Evolutionary conservation across 2,888 invertebrate species (phyloP), one percentile per base, ranked within the genome.

Genomic region (Merodon equestris): DNA sequence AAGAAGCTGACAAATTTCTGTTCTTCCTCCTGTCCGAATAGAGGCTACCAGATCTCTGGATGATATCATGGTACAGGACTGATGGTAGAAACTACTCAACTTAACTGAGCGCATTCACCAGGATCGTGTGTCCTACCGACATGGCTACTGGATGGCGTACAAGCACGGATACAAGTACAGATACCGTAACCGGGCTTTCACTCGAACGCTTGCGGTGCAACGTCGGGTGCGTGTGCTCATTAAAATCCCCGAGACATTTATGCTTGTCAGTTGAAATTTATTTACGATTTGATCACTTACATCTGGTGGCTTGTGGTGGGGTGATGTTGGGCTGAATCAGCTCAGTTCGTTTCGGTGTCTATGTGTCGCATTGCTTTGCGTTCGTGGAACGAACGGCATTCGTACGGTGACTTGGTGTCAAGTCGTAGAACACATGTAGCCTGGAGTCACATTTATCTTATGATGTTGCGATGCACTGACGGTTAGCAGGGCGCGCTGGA

Each of bases 261-360:
- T 76, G 79, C 79, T 71, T 82, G 82, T 82, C 82, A 82, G 79
- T 82, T 81, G 71, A 77, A 77, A 76, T 81, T 81, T 81, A 82
- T 82, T 82, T 76, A 79, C 82, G 77, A 82, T 82, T 82, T 82
- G 82, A 81, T 82, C 81, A 79, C 82, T 79, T 79, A 75, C 82
- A 81, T 79, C 79, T 81, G 81, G 82, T n/a, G 40, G 10, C 40
- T 27, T 7, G 36, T 36, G 40, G 40, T 40, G 10, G 40, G 68
- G 73, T 64, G 73, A 73, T 70, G 81, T 76, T 77, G 42, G 77
- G 53, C 48, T 67, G 73, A 63, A 70, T 58, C 60, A 70, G 74
- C 19, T 61, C 50, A 50, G 50, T 56, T 67, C 34, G 47, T 42
- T 68, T 60, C 51, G 61, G 57, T 76, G 75, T 66, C 61, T 57